phyloP scores from a whole-genome alignment of 2,888 invertebrate genomes.

The Agrotis segetum region DNA sequence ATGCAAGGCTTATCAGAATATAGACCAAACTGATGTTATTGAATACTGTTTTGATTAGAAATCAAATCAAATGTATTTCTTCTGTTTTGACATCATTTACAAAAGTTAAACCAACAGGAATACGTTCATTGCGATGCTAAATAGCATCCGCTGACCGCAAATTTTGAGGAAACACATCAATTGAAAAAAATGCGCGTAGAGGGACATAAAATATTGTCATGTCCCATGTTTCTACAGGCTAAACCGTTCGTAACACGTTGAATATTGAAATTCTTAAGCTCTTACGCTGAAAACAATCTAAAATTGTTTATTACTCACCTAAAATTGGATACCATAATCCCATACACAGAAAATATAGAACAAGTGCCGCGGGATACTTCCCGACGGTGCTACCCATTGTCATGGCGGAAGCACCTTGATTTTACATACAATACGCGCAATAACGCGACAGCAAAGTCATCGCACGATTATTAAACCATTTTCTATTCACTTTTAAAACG shows the following conservation, averaged over 20 bases:
- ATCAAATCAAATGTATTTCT: conserved; percentile 17
- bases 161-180: conserved; percentile 71
- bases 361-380: conserved; percentile 84
- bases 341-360: conserved; percentile 86
- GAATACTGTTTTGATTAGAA: not conserved
- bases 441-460: conserved; percentile 79
- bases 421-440: conserved; percentile 81
- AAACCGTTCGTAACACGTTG: conserved; percentile 18
- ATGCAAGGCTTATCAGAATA: conserved; percentile 4
- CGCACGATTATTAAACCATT: conserved; percentile 83
- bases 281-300: conserved; percentile 49
- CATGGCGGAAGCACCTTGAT: conserved; percentile 87
- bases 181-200: conserved; percentile 72
- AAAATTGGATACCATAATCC: conserved; percentile 83
- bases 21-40: conserved; percentile 15
- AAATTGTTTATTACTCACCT: conserved; percentile 79
- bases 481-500: conserved; percentile 78
- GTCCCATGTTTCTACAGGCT: conserved; percentile 51
- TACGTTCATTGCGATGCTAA: conserved; percentile 59
- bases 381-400: conserved; percentile 85
- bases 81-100: conserved; percentile 42
- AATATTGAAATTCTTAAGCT: conserved; percentile 30
- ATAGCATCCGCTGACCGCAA: conserved; percentile 59
- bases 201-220: conserved; percentile 53
- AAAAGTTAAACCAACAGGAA: conserved; percentile 56